phyloP scores from a whole-genome alignment of 2,888 invertebrate genomes.

The Gymnosoma rotundatum region DNA sequence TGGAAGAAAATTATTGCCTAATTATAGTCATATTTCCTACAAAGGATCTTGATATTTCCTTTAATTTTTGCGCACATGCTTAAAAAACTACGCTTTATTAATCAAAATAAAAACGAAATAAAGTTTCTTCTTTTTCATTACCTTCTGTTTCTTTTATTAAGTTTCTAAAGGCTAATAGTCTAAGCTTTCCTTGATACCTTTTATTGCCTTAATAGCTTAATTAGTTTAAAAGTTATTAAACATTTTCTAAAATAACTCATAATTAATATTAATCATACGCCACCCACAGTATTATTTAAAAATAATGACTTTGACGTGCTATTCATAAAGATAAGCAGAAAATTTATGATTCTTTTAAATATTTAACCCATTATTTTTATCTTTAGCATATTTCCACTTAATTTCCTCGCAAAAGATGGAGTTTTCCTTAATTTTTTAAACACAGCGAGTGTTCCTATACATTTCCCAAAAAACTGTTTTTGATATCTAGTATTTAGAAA shows the following conservation, averaged over 20 bases:
- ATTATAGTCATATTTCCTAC: too few species aligned
- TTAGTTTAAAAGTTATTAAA: neutral
- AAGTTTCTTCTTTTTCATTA: too few species aligned
- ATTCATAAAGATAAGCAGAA: neutral
- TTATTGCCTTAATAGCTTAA: neutral
- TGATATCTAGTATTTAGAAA: conserved; percentile 22
- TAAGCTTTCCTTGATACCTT: neutral
- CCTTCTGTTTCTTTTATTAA: too few species aligned
- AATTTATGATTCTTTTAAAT: neutral
- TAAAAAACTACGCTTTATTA: too few species aligned
- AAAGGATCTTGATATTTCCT: too few species aligned
- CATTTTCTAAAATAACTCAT: neutral
- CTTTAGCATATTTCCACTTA: conserved; percentile 2
- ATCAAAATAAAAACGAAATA: too few species aligned
- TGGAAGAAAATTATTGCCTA: too few species aligned
- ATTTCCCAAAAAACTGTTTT: neutral
- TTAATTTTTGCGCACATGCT: too few species aligned
- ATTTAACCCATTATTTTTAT: neutral
- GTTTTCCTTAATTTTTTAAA: neutral
- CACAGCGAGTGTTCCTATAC: conserved; percentile 6
- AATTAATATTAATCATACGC: conserved; percentile 25
- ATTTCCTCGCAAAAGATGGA: neutral
- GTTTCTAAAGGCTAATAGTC: neutral
- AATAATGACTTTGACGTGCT: too few species aligned
- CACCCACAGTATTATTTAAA: neutral